phyloP scores from a whole-genome alignment of 2,797 vertebrate genomes.

The Takifugu rubripes region DNA sequence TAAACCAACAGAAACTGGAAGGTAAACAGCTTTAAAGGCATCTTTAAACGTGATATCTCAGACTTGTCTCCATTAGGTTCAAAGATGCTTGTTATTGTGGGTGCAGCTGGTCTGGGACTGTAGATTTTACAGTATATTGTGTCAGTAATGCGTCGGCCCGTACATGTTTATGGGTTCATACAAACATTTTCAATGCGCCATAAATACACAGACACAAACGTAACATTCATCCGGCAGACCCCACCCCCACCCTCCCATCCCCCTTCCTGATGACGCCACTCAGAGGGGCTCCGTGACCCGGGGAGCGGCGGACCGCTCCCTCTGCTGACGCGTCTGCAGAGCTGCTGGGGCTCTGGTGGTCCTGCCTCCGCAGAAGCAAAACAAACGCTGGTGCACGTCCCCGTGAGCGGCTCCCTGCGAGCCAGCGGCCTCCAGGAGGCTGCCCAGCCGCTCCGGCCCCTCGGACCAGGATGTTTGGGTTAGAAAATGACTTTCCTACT shows the following conservation, averaged over 20 bases:
- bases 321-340: conserved; percentile 67
- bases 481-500: conserved; percentile 79
- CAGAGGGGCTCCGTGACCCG: conserved; percentile 15
- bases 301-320: conserved; percentile 56
- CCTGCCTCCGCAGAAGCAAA: conserved; percentile 69
- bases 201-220: conserved; percentile 3
- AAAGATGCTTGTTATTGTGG: conserved; percentile 10
- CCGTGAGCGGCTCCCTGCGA: conserved; percentile 57
- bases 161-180: conserved; percentile 40
- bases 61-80: conserved; percentile 2
- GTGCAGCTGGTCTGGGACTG: conserved; percentile 9
- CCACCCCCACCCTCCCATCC: conserved; percentile 11
- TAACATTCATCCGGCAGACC: conserved; percentile 4
- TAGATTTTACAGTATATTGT: conserved; percentile 10
- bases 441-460: conserved; percentile 64
- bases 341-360: conserved; percentile 73
- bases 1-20: too few species aligned
- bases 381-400: conserved; percentile 73
- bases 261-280: conserved; percentile 33
- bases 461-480: conserved; percentile 81
- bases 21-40: too few species aligned
- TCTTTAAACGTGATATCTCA: too few species aligned
- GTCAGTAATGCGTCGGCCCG: conserved; percentile 21
- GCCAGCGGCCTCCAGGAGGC: conserved; percentile 63
- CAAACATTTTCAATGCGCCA: conserved; percentile 31